Evolutionary conservation across 2,113 vertebrate genomes (phyloP), one percentile per base, ranked within the genome.

Genomic region (Nothoprocta pentlandii): DNA sequence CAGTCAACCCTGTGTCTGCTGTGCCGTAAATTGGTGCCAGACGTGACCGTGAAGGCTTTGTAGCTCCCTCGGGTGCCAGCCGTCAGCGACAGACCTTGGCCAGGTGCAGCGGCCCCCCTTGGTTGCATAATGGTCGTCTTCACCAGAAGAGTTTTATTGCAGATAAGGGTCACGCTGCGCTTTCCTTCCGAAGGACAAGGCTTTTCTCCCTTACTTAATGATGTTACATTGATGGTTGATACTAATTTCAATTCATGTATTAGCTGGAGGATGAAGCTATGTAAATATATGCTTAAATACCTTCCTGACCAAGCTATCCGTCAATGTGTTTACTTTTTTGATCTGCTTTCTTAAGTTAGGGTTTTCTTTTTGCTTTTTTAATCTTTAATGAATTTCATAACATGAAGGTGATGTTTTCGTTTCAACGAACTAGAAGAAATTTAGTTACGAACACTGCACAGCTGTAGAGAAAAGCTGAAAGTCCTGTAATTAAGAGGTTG

Each of bases 111-210:
- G 28, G 73, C 80, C 93, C 28, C 20, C 69, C 42, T 6, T 68
- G 76, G 42, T 94, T 95, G 77, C n/a, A 32, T 79, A 88, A 82
- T 68, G 62, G 9, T 42, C 8, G n/a, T 74, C 73, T 82, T 80
- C 13, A 69, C 61, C 10, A 74, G 25, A 66, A 79, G 20, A 10
- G 4, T 85, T 93, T 47, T 70, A 36, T 64, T 74, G 23, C 36
- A 66, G 28, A 15, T 85, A 85, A 13, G 3, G 13, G 36, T n/a
- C 34, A 75, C 16, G 39, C 76, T 39, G 7, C 19, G 7, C 10
- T 67, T 5, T 70, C 16, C 22, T 77, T 42, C 36, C 68, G 68
- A 36, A 93, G 54, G 66, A 39, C 19, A n/a, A 51, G 39, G 41
- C 11, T 56, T 74, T 56, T 68, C 17, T 58, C 49, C 34, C 4